Evolutionary conservation across 2,888 invertebrate genomes (phyloP).

Genomic region (Schizaphis graminum): DNA sequence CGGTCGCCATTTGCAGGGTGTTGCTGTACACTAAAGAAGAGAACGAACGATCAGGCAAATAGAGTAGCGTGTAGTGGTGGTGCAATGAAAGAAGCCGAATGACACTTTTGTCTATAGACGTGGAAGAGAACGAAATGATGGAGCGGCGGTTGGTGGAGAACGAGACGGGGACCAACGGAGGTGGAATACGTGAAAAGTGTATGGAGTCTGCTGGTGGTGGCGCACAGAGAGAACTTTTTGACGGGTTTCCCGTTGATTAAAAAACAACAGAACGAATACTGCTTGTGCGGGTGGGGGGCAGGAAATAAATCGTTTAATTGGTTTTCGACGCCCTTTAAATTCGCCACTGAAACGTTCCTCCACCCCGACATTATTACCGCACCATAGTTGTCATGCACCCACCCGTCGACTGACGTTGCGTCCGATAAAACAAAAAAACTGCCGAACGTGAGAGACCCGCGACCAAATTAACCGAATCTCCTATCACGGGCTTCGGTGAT

Average conservation of each 20-base stretch:
- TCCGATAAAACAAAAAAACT: not conserved
- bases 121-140: not conserved
- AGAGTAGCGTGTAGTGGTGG: not conserved
- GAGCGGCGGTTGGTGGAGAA: not conserved
- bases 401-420: not conserved
- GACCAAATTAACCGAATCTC: not conserved
- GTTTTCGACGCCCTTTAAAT: constrained; percentile 55
- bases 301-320: constrained; percentile 59
- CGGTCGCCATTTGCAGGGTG: not conserved
- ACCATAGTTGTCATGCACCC: not conserved
- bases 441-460: not conserved
- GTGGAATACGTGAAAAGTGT: not conserved
- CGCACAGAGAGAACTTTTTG: constrained; percentile 19
- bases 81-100: not conserved
- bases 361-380: not conserved
- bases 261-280: constrained; percentile 42
- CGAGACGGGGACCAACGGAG: not conserved
- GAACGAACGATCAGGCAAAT: not conserved
- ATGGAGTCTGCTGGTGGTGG: not conserved
- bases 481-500: not conserved
- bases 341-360: not conserved
- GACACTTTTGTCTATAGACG: not conserved
- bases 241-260: constrained; percentile 57
- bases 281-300: not conserved
- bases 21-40: not conserved